phyloP scores from a whole-genome alignment of 2,113 vertebrate species.

The Coracopsis vasa region DNA sequence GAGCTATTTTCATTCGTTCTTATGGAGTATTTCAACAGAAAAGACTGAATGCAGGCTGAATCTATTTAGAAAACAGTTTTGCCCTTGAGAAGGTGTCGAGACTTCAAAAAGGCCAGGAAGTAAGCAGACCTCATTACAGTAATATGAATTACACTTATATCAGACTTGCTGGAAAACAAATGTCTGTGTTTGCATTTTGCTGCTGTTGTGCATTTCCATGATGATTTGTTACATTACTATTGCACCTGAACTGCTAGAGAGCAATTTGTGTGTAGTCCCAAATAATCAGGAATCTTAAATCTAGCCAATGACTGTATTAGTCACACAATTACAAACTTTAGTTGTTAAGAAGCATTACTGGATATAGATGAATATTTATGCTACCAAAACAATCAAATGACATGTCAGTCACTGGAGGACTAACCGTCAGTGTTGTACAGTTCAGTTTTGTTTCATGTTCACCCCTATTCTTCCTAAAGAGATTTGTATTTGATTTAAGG shows the following conservation, averaged over 20 bases:
- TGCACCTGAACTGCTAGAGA: background rate
- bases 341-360: slow-evolving; percentile 21
- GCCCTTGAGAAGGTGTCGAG: slow-evolving; percentile 47
- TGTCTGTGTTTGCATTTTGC: background rate
- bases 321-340: slow-evolving; percentile 6
- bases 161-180: slow-evolving; percentile 57
- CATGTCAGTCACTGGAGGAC: background rate
- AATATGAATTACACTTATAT: slow-evolving; percentile 46
- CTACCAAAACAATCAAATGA: background rate
- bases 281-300: slow-evolving; percentile 42
- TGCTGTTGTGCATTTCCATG: slow-evolving; percentile 1
- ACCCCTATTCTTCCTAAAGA: background rate
- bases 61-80: slow-evolving; percentile 51
- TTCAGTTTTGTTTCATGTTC: background rate
- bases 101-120: slow-evolving; percentile 29
- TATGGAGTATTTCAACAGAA: background rate
- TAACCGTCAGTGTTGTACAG: background rate
- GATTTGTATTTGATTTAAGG: background rate
- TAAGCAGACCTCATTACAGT: slow-evolving; percentile 14
- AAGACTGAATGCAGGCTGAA: background rate
- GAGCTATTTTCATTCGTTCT: slow-evolving; percentile 1
- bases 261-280: background rate
- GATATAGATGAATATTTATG: background rate
- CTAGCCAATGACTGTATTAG: slow-evolving; percentile 38
- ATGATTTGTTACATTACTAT: background rate